These are phyloP conservation scores for Lucilia cuprina DNA, from an alignment of 1,140 invertebrate genomes.

Conservation along the genomic window DNA sequence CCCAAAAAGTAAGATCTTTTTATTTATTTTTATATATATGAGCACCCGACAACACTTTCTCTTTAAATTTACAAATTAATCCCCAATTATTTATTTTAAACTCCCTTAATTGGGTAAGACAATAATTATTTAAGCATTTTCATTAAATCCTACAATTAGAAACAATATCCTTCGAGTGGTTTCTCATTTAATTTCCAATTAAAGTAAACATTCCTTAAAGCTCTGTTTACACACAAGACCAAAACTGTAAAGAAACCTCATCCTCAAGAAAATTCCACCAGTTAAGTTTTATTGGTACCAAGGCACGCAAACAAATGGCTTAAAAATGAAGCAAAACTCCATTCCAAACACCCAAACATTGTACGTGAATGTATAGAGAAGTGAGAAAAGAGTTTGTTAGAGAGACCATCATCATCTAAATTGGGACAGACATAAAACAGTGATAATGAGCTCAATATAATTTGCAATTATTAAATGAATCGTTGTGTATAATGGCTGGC, in stretches of 20 bases:
- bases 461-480: slow-evolving; percentile 35
- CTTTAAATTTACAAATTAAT: no score
- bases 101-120: no score
- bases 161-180: no score
- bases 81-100: no score
- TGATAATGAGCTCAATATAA: slow-evolving; percentile 33
- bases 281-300: neutral
- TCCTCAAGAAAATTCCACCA: neutral
- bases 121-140: no score
- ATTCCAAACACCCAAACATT: neutral
- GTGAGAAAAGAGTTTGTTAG: neutral
- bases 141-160: no score
- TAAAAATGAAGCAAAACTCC: neutral
- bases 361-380: neutral
- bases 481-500: slow-evolving; percentile 32
- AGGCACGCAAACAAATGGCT: neutral
- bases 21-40: no score
- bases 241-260: neutral
- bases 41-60: no score
- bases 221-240: neutral
- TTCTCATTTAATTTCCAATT: neutral
- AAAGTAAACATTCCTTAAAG: neutral
- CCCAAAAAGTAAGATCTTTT: no score
- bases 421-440: slow-evolving; percentile 35
- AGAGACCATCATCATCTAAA: slow-evolving; percentile 18